Evolutionary conservation across 1,140 invertebrate genomes (phyloP), one percentile per base, ranked within the genome.

Genomic region (Hestina assimilis): DNA sequence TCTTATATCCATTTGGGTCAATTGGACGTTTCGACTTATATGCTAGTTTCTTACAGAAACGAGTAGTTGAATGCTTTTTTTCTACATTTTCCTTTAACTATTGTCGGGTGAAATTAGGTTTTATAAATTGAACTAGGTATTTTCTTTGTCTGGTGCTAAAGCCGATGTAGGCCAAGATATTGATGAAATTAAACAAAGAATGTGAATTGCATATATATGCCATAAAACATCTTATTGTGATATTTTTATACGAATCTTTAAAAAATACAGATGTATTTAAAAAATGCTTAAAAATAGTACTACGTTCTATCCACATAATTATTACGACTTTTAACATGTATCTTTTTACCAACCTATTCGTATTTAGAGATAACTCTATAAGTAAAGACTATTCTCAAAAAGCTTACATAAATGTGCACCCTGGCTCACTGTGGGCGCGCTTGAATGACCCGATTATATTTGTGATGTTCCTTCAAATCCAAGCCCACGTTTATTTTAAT

Each of bases 1-100:
- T 87, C 77, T 75, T 81, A 67, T 79, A 78, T 71, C 79, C 78
- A 85, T 87, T 85, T 83, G 73, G 84, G 82, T 85, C 82, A 77
- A 85, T 85, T 82, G 83, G 72, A 64, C 70, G 69, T 81, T 66
- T 64, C 68, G 67, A 59, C 71, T 74, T 82, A 71, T 74, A 69
- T 79, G 72, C 74, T 81, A 76, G 75, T 76, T 78, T 67, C 67
- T 65, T 62, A 62, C n/a, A n/a, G n/a, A n/a, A n/a, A n/a, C 45
- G 45, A 52, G 66, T 61, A 61, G 66, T 75, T 75, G 70, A 86
- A 83, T 81, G 80, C 69, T 79, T 75, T 78, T 75, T 67, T 50
- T 45, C 46, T 8, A 24, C 38, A 29, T 45, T 54, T 41, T 59
- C 42, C 38, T 33, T 35, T 21, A 17, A 35, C 15, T 31, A 40